Evolutionary conservation across 2,113 vertebrate genomes (phyloP).

Genomic region (Phalacrocorax pelagicus): DNA sequence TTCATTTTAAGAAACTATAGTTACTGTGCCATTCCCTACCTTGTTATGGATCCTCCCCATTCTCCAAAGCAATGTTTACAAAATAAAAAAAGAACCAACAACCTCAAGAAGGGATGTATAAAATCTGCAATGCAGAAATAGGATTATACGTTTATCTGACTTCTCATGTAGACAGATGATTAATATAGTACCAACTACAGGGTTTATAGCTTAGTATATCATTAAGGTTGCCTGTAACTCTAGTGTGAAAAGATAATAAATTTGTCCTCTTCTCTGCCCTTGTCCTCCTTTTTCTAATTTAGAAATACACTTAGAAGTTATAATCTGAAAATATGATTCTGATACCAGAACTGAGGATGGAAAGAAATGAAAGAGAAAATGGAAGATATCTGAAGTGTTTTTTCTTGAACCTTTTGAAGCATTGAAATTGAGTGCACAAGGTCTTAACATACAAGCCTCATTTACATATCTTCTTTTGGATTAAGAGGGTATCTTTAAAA

Average conservation of each 20-base stretch:
- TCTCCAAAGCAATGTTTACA: neutral
- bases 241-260: slow-evolving; percentile 58
- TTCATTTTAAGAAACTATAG: neutral
- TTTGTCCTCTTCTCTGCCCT: slow-evolving; percentile 52
- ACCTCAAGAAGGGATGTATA: neutral
- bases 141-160: slow-evolving; percentile 51
- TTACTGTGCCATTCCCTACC: neutral
- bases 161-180: slow-evolving; percentile 43
- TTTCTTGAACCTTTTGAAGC: slow-evolving; percentile 12
- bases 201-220: slow-evolving; percentile 38
- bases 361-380: slow-evolving; percentile 7
- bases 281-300: slow-evolving; percentile 57
- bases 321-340: slow-evolving; percentile 34
- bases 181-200: slow-evolving; percentile 31
- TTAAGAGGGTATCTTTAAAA: neutral
- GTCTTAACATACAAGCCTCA: neutral
- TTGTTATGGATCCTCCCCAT: neutral
- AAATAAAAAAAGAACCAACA: neutral
- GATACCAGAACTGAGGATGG: neutral
- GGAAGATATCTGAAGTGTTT: neutral
- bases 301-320: slow-evolving; percentile 21
- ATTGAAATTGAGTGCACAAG: neutral
- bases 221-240: slow-evolving; percentile 45
- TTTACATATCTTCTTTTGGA: slow-evolving; percentile 22
- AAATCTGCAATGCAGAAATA: slow-evolving; percentile 44